A percentile compares a stretch with the other conserved stretches of the same genome.
Conservation (phyloP, 2,888 invertebrate genomes). For the Autographa gamma region DNA sequence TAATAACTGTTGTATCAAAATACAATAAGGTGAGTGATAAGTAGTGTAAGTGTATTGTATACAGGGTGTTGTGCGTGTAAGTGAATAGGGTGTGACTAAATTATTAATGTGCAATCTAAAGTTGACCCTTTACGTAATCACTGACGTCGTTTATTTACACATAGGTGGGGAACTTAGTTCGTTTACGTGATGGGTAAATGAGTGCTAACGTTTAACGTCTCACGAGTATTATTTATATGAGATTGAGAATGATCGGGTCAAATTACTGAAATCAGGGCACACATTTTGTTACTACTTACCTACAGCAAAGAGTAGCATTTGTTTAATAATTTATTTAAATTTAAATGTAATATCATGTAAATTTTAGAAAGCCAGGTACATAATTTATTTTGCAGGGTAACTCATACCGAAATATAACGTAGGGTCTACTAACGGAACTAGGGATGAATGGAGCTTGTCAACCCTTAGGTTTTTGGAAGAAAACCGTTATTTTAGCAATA, state of each 20-base stretch:
- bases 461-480: too few species aligned
- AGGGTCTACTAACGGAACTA: too few species aligned
- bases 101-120: conserved; percentile 71
- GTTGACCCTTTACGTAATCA: conserved; percentile 60
- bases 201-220: neutral
- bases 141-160: conserved; percentile 35
- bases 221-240: neutral
- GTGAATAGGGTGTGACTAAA: conserved; percentile 61
- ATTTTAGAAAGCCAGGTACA: too few species aligned
- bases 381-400: too few species aligned
- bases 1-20: conserved; percentile 4
- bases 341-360: too few species aligned
- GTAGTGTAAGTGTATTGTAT: conserved; percentile 12
- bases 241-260: neutral
- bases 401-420: too few species aligned
- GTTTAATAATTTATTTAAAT: too few species aligned
- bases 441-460: too few species aligned
- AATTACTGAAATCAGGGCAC: neutral
- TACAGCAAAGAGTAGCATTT: too few species aligned
- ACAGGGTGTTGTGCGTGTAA: neutral
- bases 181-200: conserved; percentile 1
- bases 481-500: too few species aligned
- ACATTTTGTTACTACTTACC: too few species aligned
- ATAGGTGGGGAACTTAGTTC: conserved; percentile 13
- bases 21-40: conserved; percentile 45